A percentile compares a stretch with the other conserved stretches of the same genome.
Conservation (phyloP, 2,113 vertebrate species). For the Chaetorhynchus papuensis region DNA sequence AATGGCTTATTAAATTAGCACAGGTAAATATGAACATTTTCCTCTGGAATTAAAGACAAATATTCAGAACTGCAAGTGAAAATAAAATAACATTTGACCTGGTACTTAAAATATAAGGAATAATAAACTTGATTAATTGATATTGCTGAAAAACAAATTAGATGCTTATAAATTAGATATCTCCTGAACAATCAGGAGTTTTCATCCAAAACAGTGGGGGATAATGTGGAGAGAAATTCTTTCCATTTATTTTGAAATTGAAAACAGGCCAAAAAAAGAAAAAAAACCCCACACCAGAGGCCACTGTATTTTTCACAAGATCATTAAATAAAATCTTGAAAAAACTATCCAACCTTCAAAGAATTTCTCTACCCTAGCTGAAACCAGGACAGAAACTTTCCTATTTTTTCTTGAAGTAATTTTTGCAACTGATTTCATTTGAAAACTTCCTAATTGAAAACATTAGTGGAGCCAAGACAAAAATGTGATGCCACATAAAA, state of each 20-base stretch:
- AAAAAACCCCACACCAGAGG: neutral
- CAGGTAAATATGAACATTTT: neutral
- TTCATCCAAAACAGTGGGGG: fast-evolving
- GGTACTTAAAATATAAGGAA: neutral
- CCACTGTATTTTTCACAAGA: neutral
- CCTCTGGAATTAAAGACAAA: neutral
- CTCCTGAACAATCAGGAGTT: neutral
- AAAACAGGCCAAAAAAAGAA: neutral
- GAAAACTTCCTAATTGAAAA: neutral
- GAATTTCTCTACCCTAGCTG: neutral
- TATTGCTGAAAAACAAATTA: neutral
- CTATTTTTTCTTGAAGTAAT: neutral
- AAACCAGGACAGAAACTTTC: neutral
- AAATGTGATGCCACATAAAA: neutral
- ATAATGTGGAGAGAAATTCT: neutral
- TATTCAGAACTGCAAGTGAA: neutral
- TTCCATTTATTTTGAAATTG: neutral
- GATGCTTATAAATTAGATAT: neutral
- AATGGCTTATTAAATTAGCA: neutral
- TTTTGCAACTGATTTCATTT: neutral
- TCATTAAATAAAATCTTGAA: neutral
- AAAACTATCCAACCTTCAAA: neutral
- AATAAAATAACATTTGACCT: neutral
- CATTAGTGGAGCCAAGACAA: neutral
- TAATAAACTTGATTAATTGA: neutral